phyloP scores from a whole-genome alignment of 2,113 vertebrate genomes.

The Lycaon pictus region DNA sequence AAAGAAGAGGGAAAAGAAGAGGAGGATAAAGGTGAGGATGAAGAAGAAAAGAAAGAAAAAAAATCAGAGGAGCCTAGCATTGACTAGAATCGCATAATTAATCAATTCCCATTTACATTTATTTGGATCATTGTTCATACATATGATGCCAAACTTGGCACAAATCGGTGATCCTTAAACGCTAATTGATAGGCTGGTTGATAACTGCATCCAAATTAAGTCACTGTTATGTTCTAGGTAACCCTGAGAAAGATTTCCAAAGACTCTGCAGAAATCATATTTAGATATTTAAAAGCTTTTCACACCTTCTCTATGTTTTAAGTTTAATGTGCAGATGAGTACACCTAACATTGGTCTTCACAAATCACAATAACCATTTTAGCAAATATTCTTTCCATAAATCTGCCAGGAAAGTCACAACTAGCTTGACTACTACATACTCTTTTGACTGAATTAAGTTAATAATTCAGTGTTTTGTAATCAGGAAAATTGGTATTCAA shows the following conservation, averaged over 20 bases:
- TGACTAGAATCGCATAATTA: background rate
- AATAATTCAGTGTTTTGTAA: slow-evolving; percentile 2
- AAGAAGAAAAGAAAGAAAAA: background rate
- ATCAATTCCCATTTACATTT: background rate
- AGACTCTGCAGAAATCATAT: background rate
- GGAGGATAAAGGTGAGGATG: background rate
- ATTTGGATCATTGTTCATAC: background rate
- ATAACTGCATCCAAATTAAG: background rate
- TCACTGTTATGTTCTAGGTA: background rate
- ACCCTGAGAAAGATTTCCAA: slow-evolving; percentile 8
- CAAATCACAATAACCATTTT: background rate
- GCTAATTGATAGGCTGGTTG: background rate
- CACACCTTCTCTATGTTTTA: background rate
- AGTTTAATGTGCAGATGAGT: background rate
- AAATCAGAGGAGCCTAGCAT: background rate
- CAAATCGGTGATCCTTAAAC: background rate
- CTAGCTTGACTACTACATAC: background rate
- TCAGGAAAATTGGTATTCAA: background rate
- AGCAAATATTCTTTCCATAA: background rate
- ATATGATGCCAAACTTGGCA: background rate
- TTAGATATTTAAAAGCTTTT: background rate
- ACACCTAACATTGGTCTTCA: background rate
- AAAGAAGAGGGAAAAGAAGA: background rate
- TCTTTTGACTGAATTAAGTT: background rate
- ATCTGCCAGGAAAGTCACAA: background rate